A percentile compares a stretch with the other conserved stretches of the same genome.
phyloP scores from a whole-genome alignment of 37 sponge, comb jelly and placozoan genomes.

The Cliona cf. orientalis region DNA sequence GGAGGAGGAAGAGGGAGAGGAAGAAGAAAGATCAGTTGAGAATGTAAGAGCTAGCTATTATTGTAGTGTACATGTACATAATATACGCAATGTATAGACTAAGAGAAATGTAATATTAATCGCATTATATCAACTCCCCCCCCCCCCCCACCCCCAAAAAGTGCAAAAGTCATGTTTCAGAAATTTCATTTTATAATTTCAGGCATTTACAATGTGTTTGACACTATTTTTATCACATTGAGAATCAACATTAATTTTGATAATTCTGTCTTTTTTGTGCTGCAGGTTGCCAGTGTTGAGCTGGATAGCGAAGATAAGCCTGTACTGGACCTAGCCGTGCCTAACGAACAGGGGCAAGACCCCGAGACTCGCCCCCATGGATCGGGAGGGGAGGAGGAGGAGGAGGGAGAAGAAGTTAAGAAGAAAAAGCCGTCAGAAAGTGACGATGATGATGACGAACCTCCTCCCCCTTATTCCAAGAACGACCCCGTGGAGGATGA shows the following conservation, averaged over 20 bases:
- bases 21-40: not conserved
- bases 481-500: conserved; percentile 48
- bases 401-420: conserved; percentile 6
- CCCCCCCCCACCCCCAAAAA: too few relatives aligned
- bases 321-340: not conserved
- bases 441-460: conserved; percentile 57
- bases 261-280: not conserved
- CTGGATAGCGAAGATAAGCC: conserved; percentile 9
- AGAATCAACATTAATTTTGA: not conserved
- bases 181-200: too few relatives aligned
- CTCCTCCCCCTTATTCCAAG: conserved; percentile 53
- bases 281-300: conserved; percentile 9
- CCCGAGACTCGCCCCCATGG: not conserved
- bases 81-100: too few relatives aligned
- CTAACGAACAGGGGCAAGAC: not conserved
- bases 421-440: conserved; percentile 32
- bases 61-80: too few relatives aligned
- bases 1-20: not conserved
- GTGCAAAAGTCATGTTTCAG: too few relatives aligned
- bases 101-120: too few relatives aligned
- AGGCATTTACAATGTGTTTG: too few relatives aligned
- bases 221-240: too few relatives aligned
- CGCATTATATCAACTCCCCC: too few relatives aligned
- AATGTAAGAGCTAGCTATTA: too few relatives aligned
- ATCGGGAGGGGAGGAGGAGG: conserved; percentile 9